Evolutionary conservation across 1,140 invertebrate species (phyloP).

Genomic region (Trialeurodes vaporariorum): DNA sequence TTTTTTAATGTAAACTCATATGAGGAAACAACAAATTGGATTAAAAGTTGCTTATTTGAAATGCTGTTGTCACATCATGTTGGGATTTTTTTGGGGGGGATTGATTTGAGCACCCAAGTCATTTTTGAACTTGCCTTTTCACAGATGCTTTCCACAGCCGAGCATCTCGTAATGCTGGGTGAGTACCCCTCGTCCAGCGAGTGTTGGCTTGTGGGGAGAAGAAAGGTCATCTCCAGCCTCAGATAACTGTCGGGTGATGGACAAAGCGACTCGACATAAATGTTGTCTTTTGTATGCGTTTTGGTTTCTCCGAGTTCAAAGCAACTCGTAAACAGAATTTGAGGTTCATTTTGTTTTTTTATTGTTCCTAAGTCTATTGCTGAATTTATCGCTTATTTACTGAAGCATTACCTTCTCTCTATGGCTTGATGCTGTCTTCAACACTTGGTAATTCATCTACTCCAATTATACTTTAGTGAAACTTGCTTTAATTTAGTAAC

Average conservation of each 20-base stretch:
- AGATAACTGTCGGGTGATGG: slow-evolving; percentile 12
- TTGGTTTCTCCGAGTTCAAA: background rate
- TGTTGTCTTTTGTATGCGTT: background rate
- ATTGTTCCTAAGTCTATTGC: background rate
- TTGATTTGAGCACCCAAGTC: slow-evolving; percentile 17
- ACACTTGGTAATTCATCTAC: background rate
- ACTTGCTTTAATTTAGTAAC: no score
- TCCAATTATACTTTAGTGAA: background rate
- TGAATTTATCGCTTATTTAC: no score
- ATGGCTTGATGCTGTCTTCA: background rate
- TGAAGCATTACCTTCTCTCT: no score
- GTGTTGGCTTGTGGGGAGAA: slow-evolving; percentile 17
- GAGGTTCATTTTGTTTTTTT: no score
- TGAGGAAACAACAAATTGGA: no score
- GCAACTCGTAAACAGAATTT: background rate
- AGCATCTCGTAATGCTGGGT: slow-evolving; percentile 15
- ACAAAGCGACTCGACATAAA: background rate
- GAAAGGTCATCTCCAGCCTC: slow-evolving; percentile 12
- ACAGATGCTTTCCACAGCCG: slow-evolving; percentile 29
- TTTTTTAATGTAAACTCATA: no score
- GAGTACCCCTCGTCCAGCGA: slow-evolving; percentile 12
- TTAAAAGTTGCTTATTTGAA: no score
- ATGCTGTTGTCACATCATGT: background rate
- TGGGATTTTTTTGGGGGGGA: background rate
- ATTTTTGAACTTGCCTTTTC: slow-evolving; percentile 28